Base-by-base conservation (phyloP, 2,113 vertebrate genomes). In the Tympanuchus pallidicinctus region DNA sequence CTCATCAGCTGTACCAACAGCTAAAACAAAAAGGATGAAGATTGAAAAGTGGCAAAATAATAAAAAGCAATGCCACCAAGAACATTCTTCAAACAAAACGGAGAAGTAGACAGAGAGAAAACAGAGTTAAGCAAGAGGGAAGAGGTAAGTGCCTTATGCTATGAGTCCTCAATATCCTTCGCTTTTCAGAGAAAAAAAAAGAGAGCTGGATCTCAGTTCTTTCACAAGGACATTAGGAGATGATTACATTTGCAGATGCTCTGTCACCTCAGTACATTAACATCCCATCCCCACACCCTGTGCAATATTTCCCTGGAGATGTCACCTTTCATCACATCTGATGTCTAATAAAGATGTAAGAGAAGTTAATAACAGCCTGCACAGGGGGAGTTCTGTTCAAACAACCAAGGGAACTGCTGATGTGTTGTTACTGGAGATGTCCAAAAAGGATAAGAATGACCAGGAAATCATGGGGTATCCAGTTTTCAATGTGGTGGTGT, bases 331-430 rank as follows among this genome's bases (percentile, higher is more conserved):
- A 90, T 74, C 82, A 91, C 57, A 78, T 81, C 79, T 81, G 87
- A 86, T 88, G 86, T 82, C 89, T 91, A 95, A 95, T 82, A 92
- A 83, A 88, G 89, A 91, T 57, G 57, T 81, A 83, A 88, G 69
- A 92, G 42, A 83, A 92, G 93, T 93, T 94, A 92, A 91, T 91
- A 94, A 91, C 75, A 91, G 84, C 45, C 66, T 82, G 45, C 82
- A 85, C 50, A 89, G 50, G 64, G 25, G 95, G 50, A 88, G 20
- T 90, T 92, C 71, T 91, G 79, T 76, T 89, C 56, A 56, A 85
- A 71, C 34, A 80, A 60, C 32, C 71, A 80, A 80, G 57, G 56
- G 8, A 87, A 71, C 67, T 92, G 79, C 82, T 61, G 32, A 8
- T 57, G 47, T 25, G 48, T 66, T 82, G 63, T 72, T 89, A n/a